Evolutionary conservation across 1,140 invertebrate species (phyloP), one percentile per base, ranked within the genome.

Genomic region (Oedothorax gibbosus): DNA sequence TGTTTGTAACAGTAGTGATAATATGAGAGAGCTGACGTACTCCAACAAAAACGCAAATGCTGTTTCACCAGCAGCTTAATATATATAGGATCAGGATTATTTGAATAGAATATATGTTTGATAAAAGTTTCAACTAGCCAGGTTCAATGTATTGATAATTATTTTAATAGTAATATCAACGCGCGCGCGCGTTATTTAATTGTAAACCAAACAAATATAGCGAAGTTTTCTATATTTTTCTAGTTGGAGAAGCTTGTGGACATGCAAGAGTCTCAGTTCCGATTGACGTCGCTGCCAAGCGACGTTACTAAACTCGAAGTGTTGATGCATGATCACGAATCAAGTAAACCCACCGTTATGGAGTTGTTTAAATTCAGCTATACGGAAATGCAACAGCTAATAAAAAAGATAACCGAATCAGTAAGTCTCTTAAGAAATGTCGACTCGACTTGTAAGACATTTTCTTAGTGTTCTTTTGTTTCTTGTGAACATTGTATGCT

Each of bases 351-450:
- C 87, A 92, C 91, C 10, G 90, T 94, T 10, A 88, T 91, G 12
- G 93, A 94, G 87, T 89, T 92, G 14, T 92, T 95, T 62, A 92
- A 91, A 86, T 92, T 92, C 87, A 90, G 93, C 15, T 89, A 92
- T 82, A 90, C 91, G 72, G 93, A 94, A 89, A 92, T 93, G 54
- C 92, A 94, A 76, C 91, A 92, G 87, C 91, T 94, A 10, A 92
- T 94, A 0, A 88, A 91, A 50, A 92, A 92, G 88, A 94, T 95
- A 66, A 90, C 91, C 85, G 91, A 92, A 89, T 92, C 93, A 89
- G 93, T 93, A 90, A 89, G 88, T 87, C 0, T 64, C 6, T 56
- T 35, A 12, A 66, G 20, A 21, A 12, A n/a, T 12, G 7, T 18
- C 20, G 2, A 35, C 57, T 12, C 2, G 18, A 62, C 18, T 18